A percentile compares a stretch with the other conserved stretches of the same genome.
Conservation (phyloP, 1,140 invertebrate species). For the Drosophila gunungcola region DNA sequence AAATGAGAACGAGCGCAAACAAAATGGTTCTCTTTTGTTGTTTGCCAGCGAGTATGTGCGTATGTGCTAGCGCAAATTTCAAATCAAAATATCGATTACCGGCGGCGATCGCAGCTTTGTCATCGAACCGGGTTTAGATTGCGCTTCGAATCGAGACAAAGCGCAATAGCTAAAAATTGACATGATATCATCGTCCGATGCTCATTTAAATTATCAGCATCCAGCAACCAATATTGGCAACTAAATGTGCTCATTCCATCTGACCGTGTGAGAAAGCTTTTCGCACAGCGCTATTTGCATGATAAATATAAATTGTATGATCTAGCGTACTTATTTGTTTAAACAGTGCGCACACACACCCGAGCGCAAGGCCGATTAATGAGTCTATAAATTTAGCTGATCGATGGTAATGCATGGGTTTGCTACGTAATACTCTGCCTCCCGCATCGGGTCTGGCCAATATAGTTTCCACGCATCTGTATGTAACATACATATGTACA, state of each 20-base stretch:
- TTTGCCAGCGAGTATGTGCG: not conserved
- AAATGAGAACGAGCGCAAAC: constrained; percentile 39
- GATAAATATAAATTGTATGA: constrained; percentile 24
- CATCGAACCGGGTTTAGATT: constrained; percentile 13
- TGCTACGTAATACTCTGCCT: constrained; percentile 1
- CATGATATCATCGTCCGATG: constrained; percentile 37
- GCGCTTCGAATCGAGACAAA: not conserved
- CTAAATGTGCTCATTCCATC: constrained; percentile 14
- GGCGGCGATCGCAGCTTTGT: constrained; percentile 23
- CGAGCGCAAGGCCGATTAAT: constrained; percentile 31
- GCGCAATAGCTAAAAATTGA: constrained; percentile 35
- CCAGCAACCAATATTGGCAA: constrained; percentile 39
- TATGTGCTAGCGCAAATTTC: not conserved
- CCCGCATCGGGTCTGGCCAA: not conserved
- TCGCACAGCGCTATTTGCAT: constrained; percentile 39
- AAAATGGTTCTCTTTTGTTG: constrained; percentile 34
- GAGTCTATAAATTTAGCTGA: constrained; percentile 33
- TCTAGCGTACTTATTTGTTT: constrained; percentile 40
- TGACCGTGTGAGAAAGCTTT: constrained; percentile 27
- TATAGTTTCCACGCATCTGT: not conserved
- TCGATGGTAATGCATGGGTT: constrained; percentile 24
- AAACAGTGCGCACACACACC: constrained; percentile 25
- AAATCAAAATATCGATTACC: constrained; percentile 37
- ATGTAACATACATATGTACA: not conserved
- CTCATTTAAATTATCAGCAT: constrained; percentile 42